Base-by-base conservation (phyloP, 2,888 invertebrate species). In the Cephalotes varians region DNA sequence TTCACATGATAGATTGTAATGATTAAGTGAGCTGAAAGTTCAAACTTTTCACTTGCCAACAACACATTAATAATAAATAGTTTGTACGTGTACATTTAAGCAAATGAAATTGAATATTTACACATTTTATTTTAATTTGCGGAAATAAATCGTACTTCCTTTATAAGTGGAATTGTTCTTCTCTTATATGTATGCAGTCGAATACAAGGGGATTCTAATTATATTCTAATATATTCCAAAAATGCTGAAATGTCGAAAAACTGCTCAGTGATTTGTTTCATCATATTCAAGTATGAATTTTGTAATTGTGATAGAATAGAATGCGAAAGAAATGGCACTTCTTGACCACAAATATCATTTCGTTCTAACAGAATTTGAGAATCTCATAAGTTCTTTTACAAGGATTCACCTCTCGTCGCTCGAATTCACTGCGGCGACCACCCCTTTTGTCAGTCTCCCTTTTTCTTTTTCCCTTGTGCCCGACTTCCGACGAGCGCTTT, bases 331-430 rank as follows among this genome's bases (percentile, higher is more conserved):
- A 76, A 77, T 84, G 76, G 71, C 62, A 47, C 54, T 81, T 49
- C 60, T 71, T 83, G 86, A 88, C 90, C 91, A 91, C 92, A 91
- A 92, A 93, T 90, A 91, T 89, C 92, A 90, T 92, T 92, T 92
- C 90, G 92, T 92, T 91, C 88, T 82, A 87, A 85, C 90, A 91
- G 90, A 92, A 92, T 92, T 92, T 92, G 92, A 93, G 91, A 92
- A 91, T 92, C 85, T 83, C 88, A 83, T 91, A 92, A 93, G 93
- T 92, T 93, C 92, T 92, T 92, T 92, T 92, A 92, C 92, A 88
- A 93, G 92, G 92, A 93, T 93, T 93, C 93, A 91, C 91, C 88
- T 83, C 73, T 60, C 69, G 44, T 65, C 81, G 80, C 83, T 65
- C 83, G 77, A 82, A 82, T 88, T 85, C 60, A 60, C 47, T 58